A percentile compares a stretch with the other conserved stretches of the same genome.
phyloP scores from a whole-genome alignment of 1,140 invertebrate species.

The Nymphalis io region DNA sequence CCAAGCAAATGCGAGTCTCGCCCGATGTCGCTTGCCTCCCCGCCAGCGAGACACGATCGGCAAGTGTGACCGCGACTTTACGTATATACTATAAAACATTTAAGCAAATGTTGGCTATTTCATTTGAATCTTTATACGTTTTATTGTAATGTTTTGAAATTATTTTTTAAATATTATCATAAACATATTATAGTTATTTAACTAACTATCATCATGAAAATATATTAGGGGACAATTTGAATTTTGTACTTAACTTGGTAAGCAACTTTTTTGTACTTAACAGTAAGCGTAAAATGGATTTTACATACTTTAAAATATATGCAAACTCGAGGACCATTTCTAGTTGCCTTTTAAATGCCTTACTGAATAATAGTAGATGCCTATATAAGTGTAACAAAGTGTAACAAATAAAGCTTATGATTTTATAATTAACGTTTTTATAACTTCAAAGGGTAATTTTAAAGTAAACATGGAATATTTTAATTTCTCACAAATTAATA shows the following conservation, averaged over 20 bases:
- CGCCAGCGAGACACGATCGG: constrained; percentile 62
- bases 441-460: no score
- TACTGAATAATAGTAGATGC: no score
- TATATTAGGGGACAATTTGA: background rate
- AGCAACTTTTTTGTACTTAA: background rate
- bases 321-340: constrained; percentile 23
- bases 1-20: constrained; percentile 48
- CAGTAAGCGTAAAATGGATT: background rate
- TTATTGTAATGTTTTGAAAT: constrained; percentile 7
- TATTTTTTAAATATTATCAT: background rate
- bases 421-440: no score
- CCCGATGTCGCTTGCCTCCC: constrained; percentile 63
- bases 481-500: no score
- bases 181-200: background rate
- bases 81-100: constrained; percentile 4
- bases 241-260: background rate
- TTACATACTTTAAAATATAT: background rate
- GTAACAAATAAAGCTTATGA: no score
- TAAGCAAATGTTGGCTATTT: background rate
- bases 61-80: constrained; percentile 54
- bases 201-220: background rate
- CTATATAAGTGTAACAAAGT: background rate
- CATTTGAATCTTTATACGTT: background rate
- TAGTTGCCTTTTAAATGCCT: constrained; percentile 32
- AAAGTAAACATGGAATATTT: no score